Base-by-base conservation (phyloP, 2,888 invertebrate species). In the Trichacis sp. region DNA sequence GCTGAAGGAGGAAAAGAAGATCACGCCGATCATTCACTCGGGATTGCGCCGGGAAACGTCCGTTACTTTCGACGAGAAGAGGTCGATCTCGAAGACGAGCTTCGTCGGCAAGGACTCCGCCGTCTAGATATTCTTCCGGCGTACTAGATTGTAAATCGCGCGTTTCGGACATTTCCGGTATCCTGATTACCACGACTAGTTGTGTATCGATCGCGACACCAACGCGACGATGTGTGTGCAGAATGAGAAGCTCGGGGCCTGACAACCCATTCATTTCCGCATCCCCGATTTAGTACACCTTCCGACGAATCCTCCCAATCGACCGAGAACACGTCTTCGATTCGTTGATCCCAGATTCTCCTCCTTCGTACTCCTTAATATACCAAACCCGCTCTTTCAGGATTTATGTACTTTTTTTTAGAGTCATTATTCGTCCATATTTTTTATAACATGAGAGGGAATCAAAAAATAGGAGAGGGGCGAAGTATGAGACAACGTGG, bases 61-160 rank as follows among this genome's bases (percentile, higher is more conserved):
- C 17, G 90, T 93, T 17, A 93, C 94, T 80, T 94, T 92, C 80
- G 94, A 94, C 77, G 92, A 93, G 2, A 90, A 91, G 77, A 90
- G 92, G 74, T 93, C 93, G 30, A 91, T 93, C 78, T 92, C 94
- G 40, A 93, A 93, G 78, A 92, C 94, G 61, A 93, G 93, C 64
- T 92, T 94, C 75, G 93, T 94, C 78, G 94, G 94, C 73, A 94
- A 95, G 86, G 94, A 95, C 84, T 95, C 95, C n/a, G 93, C 94
- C 53, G 95, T 95, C 75, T 93, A 83, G 83, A 84, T 83, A 83
- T 84, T 83, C 80, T 81, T 84, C 84, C 84, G 84, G 81, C 84
- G 84, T 84, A 84, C 84, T 82, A 84, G 83, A 83, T 83, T 84
- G 80, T 84, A 83, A 84, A 82, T 78, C 76, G 64, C 70, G 69